A percentile compares a stretch with the other conserved stretches of the same genome.
phyloP scores from a whole-genome alignment of 64 coral and sea anemone genomes.

The Dendrophyllia cribrosa region DNA sequence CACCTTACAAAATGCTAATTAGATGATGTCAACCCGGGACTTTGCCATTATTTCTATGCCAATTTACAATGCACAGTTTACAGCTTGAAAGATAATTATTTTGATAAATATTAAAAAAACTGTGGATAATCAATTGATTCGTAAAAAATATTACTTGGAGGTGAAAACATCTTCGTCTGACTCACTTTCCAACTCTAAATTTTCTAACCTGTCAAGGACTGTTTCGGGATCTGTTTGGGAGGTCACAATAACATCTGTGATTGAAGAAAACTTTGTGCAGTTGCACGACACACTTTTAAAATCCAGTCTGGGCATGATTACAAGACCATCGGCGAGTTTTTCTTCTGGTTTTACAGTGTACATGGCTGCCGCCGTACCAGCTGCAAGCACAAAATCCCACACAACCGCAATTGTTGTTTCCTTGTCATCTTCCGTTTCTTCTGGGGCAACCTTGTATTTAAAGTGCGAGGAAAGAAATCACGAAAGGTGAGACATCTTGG shows the following conservation, averaged over 20 bases:
- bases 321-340: slow-evolving; percentile 19
- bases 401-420: slow-evolving; percentile 29
- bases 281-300: slow-evolving; percentile 27
- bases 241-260: slow-evolving; percentile 12
- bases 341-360: slow-evolving; percentile 15
- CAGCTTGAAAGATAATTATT: too few species aligned
- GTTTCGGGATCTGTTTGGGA: too few species aligned
- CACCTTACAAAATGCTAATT: too few species aligned
- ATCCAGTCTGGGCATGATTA: neutral
- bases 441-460: slow-evolving; percentile 35
- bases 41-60: too few species aligned
- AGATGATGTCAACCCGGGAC: too few species aligned
- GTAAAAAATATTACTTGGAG: too few species aligned
- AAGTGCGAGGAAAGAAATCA: neutral
- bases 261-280: slow-evolving; percentile 25
- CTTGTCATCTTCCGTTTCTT: slow-evolving; percentile 41
- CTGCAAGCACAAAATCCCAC: slow-evolving; percentile 26
- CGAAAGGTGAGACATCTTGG: neutral
- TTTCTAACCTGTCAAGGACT: neutral
- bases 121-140: too few species aligned
- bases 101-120: too few species aligned
- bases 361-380: neutral
- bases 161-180: neutral
- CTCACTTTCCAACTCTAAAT: neutral
- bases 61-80: too few species aligned